Conservation (phyloP, 1,140 invertebrate genomes). For the Myzus persicae region DNA sequence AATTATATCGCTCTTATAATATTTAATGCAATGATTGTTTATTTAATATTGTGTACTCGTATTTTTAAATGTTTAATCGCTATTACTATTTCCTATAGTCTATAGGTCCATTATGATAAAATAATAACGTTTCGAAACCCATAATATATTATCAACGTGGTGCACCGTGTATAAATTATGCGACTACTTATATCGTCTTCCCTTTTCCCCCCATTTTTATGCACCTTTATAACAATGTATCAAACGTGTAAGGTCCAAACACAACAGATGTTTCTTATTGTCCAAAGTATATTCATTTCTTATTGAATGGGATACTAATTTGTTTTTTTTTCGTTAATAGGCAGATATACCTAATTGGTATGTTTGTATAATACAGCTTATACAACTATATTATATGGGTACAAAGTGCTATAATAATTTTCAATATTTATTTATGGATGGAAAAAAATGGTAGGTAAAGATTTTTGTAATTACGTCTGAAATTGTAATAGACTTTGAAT, state of each 20-base stretch:
- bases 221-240: neutral
- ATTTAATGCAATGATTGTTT: neutral
- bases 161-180: neutral
- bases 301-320: constrained; percentile 14
- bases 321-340: neutral
- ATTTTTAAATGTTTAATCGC: neutral
- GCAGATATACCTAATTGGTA: neutral
- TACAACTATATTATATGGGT: neutral
- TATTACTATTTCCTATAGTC: neutral
- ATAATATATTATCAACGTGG: neutral
- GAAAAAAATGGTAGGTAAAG: neutral
- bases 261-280: constrained; percentile 25
- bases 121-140: neutral
- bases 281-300: neutral
- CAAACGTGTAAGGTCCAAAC: neutral
- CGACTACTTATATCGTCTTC: neutral
- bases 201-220: neutral
- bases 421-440: neutral
- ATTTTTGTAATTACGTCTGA: neutral
- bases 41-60: neutral
- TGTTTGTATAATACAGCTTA: neutral
- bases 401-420: neutral
- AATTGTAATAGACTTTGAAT: neutral
- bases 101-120: neutral
- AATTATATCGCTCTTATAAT: neutral